Conservation (phyloP, 2,113 vertebrate species). For the Actinemys pallida region DNA sequence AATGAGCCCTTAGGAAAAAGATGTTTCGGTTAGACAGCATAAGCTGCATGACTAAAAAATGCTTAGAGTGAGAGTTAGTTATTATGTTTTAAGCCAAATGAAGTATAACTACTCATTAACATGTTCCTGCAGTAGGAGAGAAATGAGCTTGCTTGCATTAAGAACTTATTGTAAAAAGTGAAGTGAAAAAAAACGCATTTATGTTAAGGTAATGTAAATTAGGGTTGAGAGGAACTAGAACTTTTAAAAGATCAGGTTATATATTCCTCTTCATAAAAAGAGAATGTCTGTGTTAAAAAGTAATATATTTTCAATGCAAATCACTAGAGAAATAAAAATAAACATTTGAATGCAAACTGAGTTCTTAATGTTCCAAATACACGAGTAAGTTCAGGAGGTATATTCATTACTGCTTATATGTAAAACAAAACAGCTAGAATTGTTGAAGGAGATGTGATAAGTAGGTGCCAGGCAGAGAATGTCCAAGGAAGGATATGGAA, state of each 20-base stretch:
- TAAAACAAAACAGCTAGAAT: background rate
- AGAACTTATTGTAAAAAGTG: background rate
- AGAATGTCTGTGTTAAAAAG: background rate
- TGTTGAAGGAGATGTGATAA: background rate
- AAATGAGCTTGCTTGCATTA: constrained; percentile 22
- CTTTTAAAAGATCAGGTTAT: background rate
- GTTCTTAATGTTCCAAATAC: background rate
- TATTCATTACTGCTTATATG: background rate
- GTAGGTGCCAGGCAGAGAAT: background rate
- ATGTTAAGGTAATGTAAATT: constrained; percentile 6
- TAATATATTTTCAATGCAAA: constrained; percentile 6
- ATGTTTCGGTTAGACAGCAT: background rate
- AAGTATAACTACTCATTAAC: constrained; percentile 34
- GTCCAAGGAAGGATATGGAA: background rate
- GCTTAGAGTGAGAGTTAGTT: background rate
- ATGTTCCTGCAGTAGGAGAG: background rate
- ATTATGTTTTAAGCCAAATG: constrained; percentile 43
- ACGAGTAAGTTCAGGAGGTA: background rate
- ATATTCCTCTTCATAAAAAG: background rate
- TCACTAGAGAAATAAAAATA: background rate
- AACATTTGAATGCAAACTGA: constrained; percentile 8
- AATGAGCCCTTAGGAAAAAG: constrained; percentile 29
- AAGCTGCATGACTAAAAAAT: constrained; percentile 2
- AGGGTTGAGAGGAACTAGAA: background rate
- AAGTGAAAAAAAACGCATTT: background rate